These are phyloP conservation scores for Ceraclea dissimilis DNA, from an alignment of 2,888 invertebrate species.

Conservation along the genomic window DNA sequence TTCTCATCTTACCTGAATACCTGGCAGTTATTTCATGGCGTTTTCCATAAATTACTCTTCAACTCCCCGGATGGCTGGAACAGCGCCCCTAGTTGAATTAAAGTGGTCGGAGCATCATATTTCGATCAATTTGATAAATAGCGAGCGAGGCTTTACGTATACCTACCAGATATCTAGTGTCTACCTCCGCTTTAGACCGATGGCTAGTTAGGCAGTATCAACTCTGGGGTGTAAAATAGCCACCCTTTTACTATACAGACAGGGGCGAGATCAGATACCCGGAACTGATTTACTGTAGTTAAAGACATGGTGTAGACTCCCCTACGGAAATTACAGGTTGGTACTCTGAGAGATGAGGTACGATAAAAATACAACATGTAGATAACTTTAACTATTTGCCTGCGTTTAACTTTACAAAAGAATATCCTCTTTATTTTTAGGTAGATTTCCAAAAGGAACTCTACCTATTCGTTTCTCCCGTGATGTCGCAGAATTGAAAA, in stretches of 20 bases:
- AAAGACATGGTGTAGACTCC: conserved; percentile 17
- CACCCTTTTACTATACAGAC: not conserved
- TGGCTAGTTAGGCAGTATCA: conserved; percentile 1
- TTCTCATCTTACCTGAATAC: not conserved
- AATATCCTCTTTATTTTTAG: not conserved
- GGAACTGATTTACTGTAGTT: conserved; percentile 24
- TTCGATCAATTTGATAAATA: not conserved
- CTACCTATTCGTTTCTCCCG: no score
- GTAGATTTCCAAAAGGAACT: no score
- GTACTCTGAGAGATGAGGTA: conserved; percentile 2
- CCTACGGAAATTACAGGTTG: conserved; percentile 24
- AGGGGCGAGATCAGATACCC: conserved; percentile 11
- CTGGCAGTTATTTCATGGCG: not conserved
- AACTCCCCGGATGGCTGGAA: not conserved
- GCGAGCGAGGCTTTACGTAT: not conserved
- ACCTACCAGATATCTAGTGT: not conserved
- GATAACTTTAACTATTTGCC: no score
- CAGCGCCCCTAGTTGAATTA: not conserved
- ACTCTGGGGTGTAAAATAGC: not conserved
- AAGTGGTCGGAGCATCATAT: not conserved
- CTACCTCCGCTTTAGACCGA: not conserved
- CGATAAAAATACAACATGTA: conserved; percentile 21
- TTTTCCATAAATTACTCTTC: not conserved
- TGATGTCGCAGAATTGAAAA: no score
- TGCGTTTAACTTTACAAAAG: conserved; percentile 4